Base-by-base conservation (phyloP, 2,797 vertebrate genomes). In the Rhynchotus rufescens region DNA sequence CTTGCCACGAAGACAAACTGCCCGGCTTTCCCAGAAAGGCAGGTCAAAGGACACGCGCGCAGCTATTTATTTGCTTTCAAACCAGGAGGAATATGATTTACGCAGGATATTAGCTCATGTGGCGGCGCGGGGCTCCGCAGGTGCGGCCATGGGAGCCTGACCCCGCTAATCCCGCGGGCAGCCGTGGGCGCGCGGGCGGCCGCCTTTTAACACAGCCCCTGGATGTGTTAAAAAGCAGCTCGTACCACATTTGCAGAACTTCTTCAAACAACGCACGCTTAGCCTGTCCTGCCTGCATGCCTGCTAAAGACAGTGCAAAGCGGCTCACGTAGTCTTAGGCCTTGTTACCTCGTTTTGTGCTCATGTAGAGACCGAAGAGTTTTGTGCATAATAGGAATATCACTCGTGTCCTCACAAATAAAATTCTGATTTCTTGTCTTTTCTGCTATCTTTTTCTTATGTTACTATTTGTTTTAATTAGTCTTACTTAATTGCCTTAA, bases 61-160 rank as follows among this genome's bases (percentile, higher is more conserved):
- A 96, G 95, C 95, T 97, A 96, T 98, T 98, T 97, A 95, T 97
- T 98, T 98, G 96, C 97, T 97, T 97, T 98, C 96, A 89, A 97
- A 97, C 88, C 94, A 96, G 95, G 96, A 81, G 92, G 96, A 86
- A 88, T 97, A 97, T 98, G 97, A 98, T 98, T 98, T 98, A 98
- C 97, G 96, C 86, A 60, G 87, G 96, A 96, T 97, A 95, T 97
- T 96, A 97, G 96, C 95, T 95, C 87, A 97, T 97, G 96, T 96
- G 94, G 94, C 92, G 96, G 84, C 8, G 52, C 10, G 65, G 94
- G 92, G 96, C 90, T 52, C 51, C 82, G 97, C 97, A 98, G 98
- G 98, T 98, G 97, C 82, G 8, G 95, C 95, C 78, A 28, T 87
- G 96, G 93, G 95, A 97, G 95, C 94, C 86, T 98, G 97, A 98